These are phyloP conservation scores for Neosalanx taihuensis DNA, from an alignment of 2,797 vertebrate species.

Conservation along the genomic window DNA sequence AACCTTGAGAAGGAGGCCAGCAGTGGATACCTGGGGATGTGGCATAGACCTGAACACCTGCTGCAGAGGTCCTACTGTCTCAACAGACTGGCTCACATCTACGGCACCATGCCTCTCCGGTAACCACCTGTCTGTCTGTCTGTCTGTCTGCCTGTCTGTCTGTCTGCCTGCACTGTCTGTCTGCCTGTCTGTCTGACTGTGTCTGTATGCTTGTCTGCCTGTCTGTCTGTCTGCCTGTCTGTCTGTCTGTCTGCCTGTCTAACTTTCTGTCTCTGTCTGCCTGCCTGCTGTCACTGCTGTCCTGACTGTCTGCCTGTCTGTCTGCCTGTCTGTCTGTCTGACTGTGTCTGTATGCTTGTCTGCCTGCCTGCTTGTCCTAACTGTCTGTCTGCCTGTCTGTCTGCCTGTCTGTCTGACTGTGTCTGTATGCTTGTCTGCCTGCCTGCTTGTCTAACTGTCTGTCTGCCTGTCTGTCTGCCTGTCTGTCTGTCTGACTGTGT, in stretches of 20 bases:
- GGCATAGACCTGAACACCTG: conserved; percentile 90
- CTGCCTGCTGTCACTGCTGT: too few relatives aligned
- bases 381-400: too few relatives aligned
- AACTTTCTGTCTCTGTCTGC: too few relatives aligned
- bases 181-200: too few relatives aligned
- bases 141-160: neutral
- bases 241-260: neutral
- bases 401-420: too few relatives aligned
- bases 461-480: too few relatives aligned
- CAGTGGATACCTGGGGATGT: conserved; percentile 91
- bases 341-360: too few relatives aligned
- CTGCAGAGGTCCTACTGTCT: conserved; percentile 92
- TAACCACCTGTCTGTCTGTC: neutral
- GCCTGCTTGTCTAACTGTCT: too few relatives aligned
- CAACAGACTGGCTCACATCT: conserved; percentile 84
- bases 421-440: too few relatives aligned
- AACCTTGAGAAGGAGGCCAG: conserved; percentile 88
- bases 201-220: neutral
- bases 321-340: neutral
- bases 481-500: too few relatives aligned
- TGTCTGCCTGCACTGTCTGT: neutral
- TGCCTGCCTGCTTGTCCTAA: neutral
- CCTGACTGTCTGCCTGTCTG: neutral
- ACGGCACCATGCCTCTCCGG: conserved; percentile 84
- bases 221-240: neutral